Conservation (phyloP, 2,888 invertebrate genomes). For the Slavum lentiscoides region DNA sequence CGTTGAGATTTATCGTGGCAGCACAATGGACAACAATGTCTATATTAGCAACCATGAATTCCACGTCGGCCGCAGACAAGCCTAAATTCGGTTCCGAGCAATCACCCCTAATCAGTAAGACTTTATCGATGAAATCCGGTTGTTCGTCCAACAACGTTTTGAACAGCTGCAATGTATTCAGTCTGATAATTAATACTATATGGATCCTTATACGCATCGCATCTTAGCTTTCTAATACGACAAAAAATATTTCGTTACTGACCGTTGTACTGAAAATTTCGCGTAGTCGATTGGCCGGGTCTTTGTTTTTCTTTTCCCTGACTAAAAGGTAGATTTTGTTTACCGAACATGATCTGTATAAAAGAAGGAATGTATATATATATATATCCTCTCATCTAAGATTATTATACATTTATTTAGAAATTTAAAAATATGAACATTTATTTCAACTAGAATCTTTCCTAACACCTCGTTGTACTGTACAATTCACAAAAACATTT, state of each 20-base stretch:
- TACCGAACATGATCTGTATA: not conserved
- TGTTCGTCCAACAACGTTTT: slow-evolving; percentile 55
- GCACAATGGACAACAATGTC: slow-evolving; percentile 81
- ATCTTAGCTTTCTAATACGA: not conserved
- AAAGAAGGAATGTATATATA: not conserved
- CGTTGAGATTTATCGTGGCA: slow-evolving; percentile 87
- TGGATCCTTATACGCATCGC: no score
- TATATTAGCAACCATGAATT: slow-evolving; percentile 61
- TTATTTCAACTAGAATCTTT: no score
- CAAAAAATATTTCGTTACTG: not conserved
- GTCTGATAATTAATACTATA: not conserved
- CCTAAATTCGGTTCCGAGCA: slow-evolving; percentile 70
- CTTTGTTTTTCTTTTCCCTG: slow-evolving; percentile 54
- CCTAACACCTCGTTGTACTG: no score
- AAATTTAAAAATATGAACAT: no score
- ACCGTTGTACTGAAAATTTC: slow-evolving; percentile 54
- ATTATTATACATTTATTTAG: no score
- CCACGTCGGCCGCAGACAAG: slow-evolving; percentile 66
- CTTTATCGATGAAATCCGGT: slow-evolving; percentile 68
- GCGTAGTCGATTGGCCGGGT: slow-evolving; percentile 47
- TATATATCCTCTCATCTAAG: no score
- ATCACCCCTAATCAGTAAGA: slow-evolving; percentile 71
- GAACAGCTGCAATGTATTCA: slow-evolving; percentile 44
- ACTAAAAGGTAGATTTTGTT: not conserved
- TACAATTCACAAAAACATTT: no score